These are phyloP conservation scores for Gibbula magus DNA, from an alignment of 2,888 invertebrate species.

Conservation along the genomic window DNA sequence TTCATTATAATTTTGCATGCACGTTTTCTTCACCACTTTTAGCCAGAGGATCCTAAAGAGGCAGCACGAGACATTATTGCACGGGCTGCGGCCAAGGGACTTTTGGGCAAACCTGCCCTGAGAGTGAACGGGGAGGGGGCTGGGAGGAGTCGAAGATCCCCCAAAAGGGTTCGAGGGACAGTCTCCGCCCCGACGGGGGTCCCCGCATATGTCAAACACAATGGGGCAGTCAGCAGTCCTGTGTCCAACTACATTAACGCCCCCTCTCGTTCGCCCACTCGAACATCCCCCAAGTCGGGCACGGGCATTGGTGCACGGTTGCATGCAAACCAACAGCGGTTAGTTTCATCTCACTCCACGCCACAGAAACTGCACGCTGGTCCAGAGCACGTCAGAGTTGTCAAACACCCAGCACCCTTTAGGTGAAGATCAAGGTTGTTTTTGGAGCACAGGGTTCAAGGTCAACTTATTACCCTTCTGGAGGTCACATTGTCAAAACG, in stretches of 20 bases:
- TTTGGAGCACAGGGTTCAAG: not conserved
- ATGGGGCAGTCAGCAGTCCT: not conserved
- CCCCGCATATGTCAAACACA: not conserved
- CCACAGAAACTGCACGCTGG: slow-evolving; percentile 37
- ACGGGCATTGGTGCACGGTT: not conserved
- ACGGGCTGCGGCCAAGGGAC: slow-evolving; percentile 62
- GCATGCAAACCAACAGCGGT: not conserved
- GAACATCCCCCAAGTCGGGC: slow-evolving; percentile 34
- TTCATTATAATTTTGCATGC: too few relatives aligned
- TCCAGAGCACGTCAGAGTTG: slow-evolving; percentile 61
- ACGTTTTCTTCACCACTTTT: not conserved
- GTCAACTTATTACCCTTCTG: too few relatives aligned
- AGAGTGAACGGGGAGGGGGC: slow-evolving; percentile 44
- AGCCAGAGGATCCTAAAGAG: slow-evolving; percentile 69
- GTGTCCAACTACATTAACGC: slow-evolving; percentile 9
- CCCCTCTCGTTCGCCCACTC: slow-evolving; percentile 29
- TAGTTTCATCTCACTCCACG: not conserved
- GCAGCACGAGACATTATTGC: slow-evolving; percentile 67
- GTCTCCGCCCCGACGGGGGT: not conserved
- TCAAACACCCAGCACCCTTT: slow-evolving; percentile 68
- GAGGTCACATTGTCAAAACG: too few relatives aligned
- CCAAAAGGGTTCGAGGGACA: not conserved
- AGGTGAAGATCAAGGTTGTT: slow-evolving; percentile 55
- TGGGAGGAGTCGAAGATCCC: slow-evolving; percentile 37
- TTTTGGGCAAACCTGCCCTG: slow-evolving; percentile 32